Base-by-base conservation (phyloP, 2,797 vertebrate genomes). In the Selene dorsalis region DNA sequence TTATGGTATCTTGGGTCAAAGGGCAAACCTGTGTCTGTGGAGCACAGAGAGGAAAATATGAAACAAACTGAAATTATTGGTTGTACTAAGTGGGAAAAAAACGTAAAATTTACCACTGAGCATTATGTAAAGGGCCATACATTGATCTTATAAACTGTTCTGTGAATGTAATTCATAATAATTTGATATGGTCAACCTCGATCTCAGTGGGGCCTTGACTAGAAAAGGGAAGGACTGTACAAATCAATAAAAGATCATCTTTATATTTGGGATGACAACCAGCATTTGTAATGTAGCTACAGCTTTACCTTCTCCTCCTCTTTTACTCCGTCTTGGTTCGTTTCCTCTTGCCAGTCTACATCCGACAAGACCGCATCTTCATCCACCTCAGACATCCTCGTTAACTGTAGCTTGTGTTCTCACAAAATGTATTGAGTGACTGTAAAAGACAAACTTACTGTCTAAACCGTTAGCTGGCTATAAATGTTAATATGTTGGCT, bases 1-100 rank as follows among this genome's bases (percentile, higher is more conserved):
- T 88, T 73, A 98, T 87, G 30, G 82, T 82, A 50, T 96, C 94
- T 84, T 95, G 92, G 0, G 94, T 96, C 87, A 99, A 89, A 5
- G 90, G 88, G 7, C 72, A 87, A 55, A 80, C 24, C 66, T 90
- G 65, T 6, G 77, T 41, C 93, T 94, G 75, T 39, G 1, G n/a
- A 84, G 24, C 0, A 76, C 14, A 71, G 6, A 66, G 12, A 76
- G 0, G 22, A 38, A 69, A 41, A 35, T 14, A 43, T 12, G 20
- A 64, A 72, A 26, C 4, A 11, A 50, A 26, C 35, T 18, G 14
- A 69, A 26, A 60, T 13, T 18, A 6, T 30, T 61, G 0, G 39
- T 71, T 55, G 4, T 24, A 3, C 11, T 14, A 22, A 68, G 10
- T 28, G 4, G 4, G 10, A 39, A 68, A 10, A 38, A 28, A 55